Conservation (phyloP, 2,797 vertebrate genomes). For the Onychomys leucogaster region DNA sequence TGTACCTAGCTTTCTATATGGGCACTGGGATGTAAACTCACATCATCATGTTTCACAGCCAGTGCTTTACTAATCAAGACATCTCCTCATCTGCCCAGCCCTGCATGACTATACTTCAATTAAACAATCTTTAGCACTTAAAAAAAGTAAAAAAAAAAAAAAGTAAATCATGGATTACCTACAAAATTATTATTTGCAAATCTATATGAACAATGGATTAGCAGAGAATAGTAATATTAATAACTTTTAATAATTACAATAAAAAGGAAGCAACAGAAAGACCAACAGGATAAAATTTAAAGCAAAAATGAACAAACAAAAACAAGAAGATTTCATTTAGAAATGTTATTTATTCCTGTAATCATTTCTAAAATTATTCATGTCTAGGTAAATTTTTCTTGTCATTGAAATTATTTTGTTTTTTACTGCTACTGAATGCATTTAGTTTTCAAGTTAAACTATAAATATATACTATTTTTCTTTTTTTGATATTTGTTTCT, state of each 20-base stretch:
- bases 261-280: not conserved
- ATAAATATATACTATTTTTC: not conserved
- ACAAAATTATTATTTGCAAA: not conserved
- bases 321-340: not conserved
- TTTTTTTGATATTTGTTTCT: conserved; percentile 46
- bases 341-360: not conserved
- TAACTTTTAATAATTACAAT: conserved; percentile 11
- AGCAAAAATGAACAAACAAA: not conserved
- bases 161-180: not conserved
- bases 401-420: conserved; percentile 4
- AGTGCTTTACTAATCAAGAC: not conserved
- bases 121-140: not conserved
- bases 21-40: not conserved
- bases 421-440: not conserved
- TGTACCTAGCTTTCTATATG: not conserved
- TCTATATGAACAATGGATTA: not conserved
- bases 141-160: not conserved
- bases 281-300: not conserved
- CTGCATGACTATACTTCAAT: not conserved
- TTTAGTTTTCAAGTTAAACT: conserved; percentile 1
- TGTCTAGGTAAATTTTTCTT: conserved; percentile 32
- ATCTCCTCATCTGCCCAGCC: rapidly evolving
- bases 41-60: not conserved
- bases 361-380: not conserved
- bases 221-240: not conserved